Evolutionary conservation across 53 echinoderm and acorn worm genomes (phyloP).

Genomic region (Arbacia lixula): DNA sequence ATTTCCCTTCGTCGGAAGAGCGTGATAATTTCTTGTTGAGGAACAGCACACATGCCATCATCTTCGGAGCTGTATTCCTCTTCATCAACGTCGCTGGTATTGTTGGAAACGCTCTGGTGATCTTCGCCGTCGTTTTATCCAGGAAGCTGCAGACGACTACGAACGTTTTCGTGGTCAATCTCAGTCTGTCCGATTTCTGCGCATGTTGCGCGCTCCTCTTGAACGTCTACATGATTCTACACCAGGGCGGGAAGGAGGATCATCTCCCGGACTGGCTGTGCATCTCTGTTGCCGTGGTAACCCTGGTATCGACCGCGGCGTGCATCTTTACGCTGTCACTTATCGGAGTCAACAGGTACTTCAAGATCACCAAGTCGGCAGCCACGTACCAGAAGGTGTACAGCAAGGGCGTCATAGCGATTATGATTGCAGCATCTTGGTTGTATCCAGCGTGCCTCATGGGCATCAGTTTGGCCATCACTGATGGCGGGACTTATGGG

Average conservation of each 20-base stretch:
- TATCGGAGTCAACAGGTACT: slow-evolving; percentile 27
- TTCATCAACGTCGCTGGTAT: not conserved
- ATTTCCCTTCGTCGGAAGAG: no score
- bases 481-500: not conserved
- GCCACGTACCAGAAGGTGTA: slow-evolving; percentile 25
- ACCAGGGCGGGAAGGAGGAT: not conserved
- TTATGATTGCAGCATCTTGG: slow-evolving; percentile 15
- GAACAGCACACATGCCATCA: not conserved
- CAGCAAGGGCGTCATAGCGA: not conserved
- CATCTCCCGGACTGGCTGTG: slow-evolving; percentile 3
- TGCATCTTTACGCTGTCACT: slow-evolving; percentile 23
- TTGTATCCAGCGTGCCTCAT: slow-evolving; percentile 13
- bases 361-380: slow-evolving; percentile 3
- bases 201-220: not conserved
- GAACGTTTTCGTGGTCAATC: slow-evolving; percentile 39
- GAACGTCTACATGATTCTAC: slow-evolving; percentile 3
- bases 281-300: not conserved
- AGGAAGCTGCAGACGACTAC: slow-evolving; percentile 34
- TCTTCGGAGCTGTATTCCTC: not conserved
- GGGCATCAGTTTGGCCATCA: not conserved
- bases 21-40: no score
- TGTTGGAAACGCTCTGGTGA: slow-evolving; percentile 10
- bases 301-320: not conserved
- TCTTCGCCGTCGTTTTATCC: slow-evolving; percentile 16
- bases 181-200: slow-evolving; percentile 6